Base-by-base conservation (phyloP, 2,113 vertebrate genomes). In the Esox niger region DNA sequence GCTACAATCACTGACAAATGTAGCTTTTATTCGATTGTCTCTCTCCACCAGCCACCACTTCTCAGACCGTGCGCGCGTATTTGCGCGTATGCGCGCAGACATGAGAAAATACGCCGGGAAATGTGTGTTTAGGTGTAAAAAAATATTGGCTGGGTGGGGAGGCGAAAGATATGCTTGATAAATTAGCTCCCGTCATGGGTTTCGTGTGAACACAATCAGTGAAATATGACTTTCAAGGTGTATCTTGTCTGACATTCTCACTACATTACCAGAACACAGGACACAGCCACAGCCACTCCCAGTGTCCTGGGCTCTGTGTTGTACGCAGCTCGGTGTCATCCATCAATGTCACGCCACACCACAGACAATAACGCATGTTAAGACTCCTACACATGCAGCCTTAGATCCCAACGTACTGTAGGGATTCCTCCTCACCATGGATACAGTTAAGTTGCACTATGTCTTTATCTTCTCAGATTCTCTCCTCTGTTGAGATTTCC, bases 161-260 rank as follows among this genome's bases (percentile, higher is more conserved):
- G 60, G 69, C 20, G 68, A 81, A 70, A 75, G 74, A 74, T 35
- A 63, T 74, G 66, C 68, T 71, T 85, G 83, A 86, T 81, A 80
- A 84, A 84, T 83, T 81, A 76, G 76, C 68, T 66, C 63, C 64
- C 70, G 80, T 86, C 83, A 84, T 7, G 74, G 76, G 75, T 79
- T 83, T 77, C 78, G 84, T 81, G 80, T 77, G 84, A 78, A 77
- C 71, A 71, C 80, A 86, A 84, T 82, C 74, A 78, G 76, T 84
- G 86, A 89, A 85, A 86, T 87, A 80, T 84, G 87, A 87, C 84
- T 84, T 85, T 86, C 85, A 85, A 76, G 84, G 79, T 81, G 88
- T 79, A 88, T 83, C 66, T 78, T 73, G 82, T 71, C 83, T 83
- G 85, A 86, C 88, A 87, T 88, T 87, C 88, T 81, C 85, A 79